These are phyloP conservation scores for Diploptera punctata DNA, from an alignment of 2,888 invertebrate genomes.

Conservation along the genomic window DNA sequence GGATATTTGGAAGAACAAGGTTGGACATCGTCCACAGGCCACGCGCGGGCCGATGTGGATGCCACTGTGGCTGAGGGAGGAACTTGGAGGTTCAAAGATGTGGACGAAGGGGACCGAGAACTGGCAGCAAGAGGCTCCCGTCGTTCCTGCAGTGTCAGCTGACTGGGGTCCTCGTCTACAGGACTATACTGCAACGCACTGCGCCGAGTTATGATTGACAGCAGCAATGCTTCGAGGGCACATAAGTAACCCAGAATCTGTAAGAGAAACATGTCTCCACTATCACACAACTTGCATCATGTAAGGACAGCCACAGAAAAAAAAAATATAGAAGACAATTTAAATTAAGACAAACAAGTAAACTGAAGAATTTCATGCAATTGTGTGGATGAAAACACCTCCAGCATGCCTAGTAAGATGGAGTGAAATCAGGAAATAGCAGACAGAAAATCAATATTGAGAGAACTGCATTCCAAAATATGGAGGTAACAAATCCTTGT, in stretches of 20 bases:
- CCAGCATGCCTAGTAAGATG: too few species aligned
- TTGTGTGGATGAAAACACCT: too few species aligned
- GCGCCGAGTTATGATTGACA: conserved; percentile 65
- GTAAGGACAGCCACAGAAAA: too few species aligned
- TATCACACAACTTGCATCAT: too few species aligned
- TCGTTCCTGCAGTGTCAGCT: conserved; percentile 60
- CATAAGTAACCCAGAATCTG: conserved; percentile 68
- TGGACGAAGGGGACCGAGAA: conserved; percentile 51
- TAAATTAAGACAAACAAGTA: too few species aligned
- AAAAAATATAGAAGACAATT: too few species aligned
- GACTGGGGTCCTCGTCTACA: conserved; percentile 68
- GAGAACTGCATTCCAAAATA: too few species aligned
- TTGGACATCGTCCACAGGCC: conserved; percentile 49
- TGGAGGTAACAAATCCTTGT: too few species aligned
- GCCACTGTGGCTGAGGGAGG: conserved; percentile 33
- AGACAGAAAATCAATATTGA: too few species aligned
- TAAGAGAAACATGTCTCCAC: conserved; percentile 43
- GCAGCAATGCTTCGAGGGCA: conserved; percentile 64
- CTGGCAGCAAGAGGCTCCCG: conserved; percentile 51
- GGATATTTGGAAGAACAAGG: conserved; percentile 50
- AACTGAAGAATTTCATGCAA: too few species aligned
- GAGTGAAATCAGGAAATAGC: too few species aligned
- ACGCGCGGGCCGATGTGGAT: conserved; percentile 36
- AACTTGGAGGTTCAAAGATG: conserved; percentile 46
- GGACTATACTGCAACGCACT: conserved; percentile 63